Base-by-base conservation (phyloP, 2,888 invertebrate species). In the Cecidostiba fungosa region DNA sequence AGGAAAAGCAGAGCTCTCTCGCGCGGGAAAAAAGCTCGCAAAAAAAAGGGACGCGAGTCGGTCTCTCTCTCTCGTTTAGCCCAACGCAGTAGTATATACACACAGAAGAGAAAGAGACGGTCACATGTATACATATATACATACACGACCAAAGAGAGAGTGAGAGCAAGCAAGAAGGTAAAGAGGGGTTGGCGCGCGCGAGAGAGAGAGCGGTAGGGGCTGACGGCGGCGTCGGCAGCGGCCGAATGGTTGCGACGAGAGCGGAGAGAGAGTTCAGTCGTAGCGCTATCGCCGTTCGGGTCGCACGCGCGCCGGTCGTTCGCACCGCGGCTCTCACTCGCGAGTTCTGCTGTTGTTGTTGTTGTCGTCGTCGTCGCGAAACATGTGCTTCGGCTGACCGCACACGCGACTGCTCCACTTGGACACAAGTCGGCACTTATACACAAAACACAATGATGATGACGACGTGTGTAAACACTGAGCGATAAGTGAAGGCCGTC, bases 281-380 rank as follows among this genome's bases (percentile, higher is more conserved):
- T 91, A 92, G 91, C 92, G 92, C 91, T 90, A 90, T 91, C 92
- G 91, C 90, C 92, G 90, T 87, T 90, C 91, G 87, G 89, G 87
- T 89, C 90, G 89, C 90, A 91, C 87, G 77, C 84, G 82, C 77
- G 72, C 78, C 72, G 83, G 19, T 59, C 77, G 83, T 77, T 81
- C 84, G 19, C 47, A 66, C 69, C 85, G 77, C 62, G 26, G 50
- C 66, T 16, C 23, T 47, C 69, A 12, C 26, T n/a, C 47, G 6
- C 47, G 6, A 62, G 47, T 43, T n/a, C n/a, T 12, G 47, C 12
- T 72, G 77, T 26, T 43, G 66, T 4, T 19, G 23, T 32, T 66
- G 59, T 79, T 19, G 59, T 16, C 69, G 39, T 10, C 50, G 14
- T n/a, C n/a, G n/a, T 6, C 54, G 23, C 10, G 8, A 23, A 19